phyloP scores from a whole-genome alignment of 2,113 vertebrate species.

The Ciconia boyciana region DNA sequence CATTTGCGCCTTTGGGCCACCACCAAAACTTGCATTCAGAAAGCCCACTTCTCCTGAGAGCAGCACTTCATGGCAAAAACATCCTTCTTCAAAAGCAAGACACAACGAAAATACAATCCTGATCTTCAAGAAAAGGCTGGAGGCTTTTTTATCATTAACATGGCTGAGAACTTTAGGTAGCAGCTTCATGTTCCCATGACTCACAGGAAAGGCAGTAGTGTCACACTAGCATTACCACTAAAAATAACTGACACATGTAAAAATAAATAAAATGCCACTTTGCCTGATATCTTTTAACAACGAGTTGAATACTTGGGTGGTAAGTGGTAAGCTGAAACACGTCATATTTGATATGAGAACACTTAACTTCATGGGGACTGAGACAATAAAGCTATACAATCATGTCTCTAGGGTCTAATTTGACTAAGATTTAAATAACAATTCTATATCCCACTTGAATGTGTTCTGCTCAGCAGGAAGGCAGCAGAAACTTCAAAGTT shows the following conservation, averaged over 20 bases:
- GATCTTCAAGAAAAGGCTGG: neutral
- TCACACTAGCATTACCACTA: neutral
- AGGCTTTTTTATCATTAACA: neutral
- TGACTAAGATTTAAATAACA: constrained; percentile 33
- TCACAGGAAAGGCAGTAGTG: neutral
- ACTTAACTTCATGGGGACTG: constrained; percentile 24
- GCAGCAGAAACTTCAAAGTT: constrained; percentile 1
- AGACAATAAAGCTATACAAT: neutral
- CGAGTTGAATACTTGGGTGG: neutral
- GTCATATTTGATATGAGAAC: constrained; percentile 33
- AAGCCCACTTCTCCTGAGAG: neutral
- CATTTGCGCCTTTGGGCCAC: neutral
- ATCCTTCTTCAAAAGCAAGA: neutral
- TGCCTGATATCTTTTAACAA: constrained; percentile 12
- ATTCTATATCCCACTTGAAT: neutral
- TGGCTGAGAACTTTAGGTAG: neutral
- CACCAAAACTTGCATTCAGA: neutral
- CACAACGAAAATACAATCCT: neutral
- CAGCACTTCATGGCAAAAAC: neutral
- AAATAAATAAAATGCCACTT: constrained; percentile 26
- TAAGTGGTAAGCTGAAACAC: constrained; percentile 11
- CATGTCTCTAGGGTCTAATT: constrained; percentile 36
- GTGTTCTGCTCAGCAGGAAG: neutral
- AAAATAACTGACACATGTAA: neutral
- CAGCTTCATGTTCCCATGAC: neutral